Conservation (phyloP, 2,888 invertebrate species). For the Clistopyga incitator region DNA sequence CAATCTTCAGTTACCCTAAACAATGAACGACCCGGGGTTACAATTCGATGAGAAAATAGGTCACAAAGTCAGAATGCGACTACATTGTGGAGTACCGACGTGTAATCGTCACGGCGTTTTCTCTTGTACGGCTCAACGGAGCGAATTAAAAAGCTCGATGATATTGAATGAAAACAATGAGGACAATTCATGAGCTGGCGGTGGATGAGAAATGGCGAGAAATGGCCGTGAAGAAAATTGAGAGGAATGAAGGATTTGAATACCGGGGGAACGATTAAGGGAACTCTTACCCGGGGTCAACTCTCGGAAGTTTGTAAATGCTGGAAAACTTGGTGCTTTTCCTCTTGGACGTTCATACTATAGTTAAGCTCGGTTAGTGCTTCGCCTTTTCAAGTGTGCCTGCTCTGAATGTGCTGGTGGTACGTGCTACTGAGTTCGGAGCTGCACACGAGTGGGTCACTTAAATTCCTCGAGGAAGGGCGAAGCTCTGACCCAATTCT, state of each 20-base stretch:
- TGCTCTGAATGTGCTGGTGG: not conserved
- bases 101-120: conserved; percentile 8
- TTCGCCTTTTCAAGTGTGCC: not conserved
- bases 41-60: conserved; percentile 2
- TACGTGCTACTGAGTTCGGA: not conserved
- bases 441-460: conserved; percentile 40
- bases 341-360: not conserved
- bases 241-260: conserved; percentile 2
- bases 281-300: not conserved
- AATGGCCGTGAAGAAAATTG: conserved; percentile 5
- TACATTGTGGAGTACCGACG: conserved; percentile 18
- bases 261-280: not conserved
- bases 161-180: conserved; percentile 27
- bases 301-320: not conserved
- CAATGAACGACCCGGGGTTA: not conserved
- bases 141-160: conserved; percentile 18
- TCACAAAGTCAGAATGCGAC: conserved; percentile 2
- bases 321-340: conserved; percentile 4
- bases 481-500: conserved; percentile 51
- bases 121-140: conserved; percentile 5
- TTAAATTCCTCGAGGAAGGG: conserved; percentile 45
- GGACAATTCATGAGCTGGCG: not conserved
- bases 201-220: not conserved
- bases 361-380: not conserved
- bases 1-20: conserved; percentile 8